Conservation (phyloP, 2,113 vertebrate genomes). For the Neotoma lepida region DNA sequence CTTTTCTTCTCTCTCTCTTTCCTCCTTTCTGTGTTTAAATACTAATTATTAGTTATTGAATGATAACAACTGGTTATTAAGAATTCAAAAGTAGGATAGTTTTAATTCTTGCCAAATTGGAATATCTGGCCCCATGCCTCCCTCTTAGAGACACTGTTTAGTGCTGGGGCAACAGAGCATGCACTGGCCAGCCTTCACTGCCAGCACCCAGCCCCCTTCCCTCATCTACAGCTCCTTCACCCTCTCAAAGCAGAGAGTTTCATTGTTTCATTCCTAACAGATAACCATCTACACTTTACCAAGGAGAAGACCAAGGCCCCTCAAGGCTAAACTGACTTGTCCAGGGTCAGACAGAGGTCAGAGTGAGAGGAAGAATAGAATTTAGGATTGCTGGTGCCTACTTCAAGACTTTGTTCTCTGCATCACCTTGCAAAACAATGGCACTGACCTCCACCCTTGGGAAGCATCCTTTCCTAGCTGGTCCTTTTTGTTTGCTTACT, state of each 20-base stretch:
- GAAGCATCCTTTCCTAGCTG: background rate
- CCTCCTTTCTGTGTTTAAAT: background rate
- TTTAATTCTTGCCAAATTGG: conserved; percentile 36
- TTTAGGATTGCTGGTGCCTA: background rate
- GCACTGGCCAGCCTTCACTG: background rate
- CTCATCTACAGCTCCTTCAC: background rate
- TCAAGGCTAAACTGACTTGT: background rate
- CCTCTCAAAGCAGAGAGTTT: background rate
- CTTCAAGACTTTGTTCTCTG: background rate
- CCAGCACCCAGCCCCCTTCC: conserved; percentile 61
- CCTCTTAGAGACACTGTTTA: background rate
- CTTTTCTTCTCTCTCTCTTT: rapidly evolving
- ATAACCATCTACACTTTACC: background rate
- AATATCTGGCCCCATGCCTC: background rate
- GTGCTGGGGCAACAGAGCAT: background rate
- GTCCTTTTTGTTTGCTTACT: too few species aligned
- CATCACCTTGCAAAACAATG: background rate
- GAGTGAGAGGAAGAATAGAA: background rate
- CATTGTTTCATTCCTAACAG: background rate
- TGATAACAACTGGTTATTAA: conserved; percentile 31
- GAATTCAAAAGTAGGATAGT: conserved; percentile 23
- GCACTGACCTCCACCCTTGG: background rate
- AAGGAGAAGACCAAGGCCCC: background rate
- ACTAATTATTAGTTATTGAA: background rate
- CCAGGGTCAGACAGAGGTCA: background rate